Base-by-base conservation (phyloP, 2,797 vertebrate species). In the Chromobotia macracanthus region DNA sequence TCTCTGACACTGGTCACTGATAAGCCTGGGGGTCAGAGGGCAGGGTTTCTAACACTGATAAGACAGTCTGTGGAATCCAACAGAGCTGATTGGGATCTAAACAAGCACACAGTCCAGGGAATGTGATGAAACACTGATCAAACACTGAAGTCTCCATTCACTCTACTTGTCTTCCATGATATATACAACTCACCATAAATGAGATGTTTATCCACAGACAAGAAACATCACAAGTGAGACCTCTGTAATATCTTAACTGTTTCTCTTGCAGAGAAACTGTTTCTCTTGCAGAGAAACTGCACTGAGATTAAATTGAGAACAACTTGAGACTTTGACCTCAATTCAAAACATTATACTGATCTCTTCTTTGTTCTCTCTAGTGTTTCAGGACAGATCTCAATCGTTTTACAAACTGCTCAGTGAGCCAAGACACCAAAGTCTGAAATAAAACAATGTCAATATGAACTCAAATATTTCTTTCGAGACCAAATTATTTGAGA, bases 41-140 rank as follows among this genome's bases (percentile, higher is more conserved):
- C 87, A 88, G 81, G 89, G 90, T 86, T 84, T 76, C 87, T 79
- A 82, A 86, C 85, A 83, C 91, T 90, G 90, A 91, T 91, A 90
- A 90, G 84, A 77, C 78, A 80, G 82, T 78, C 88, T 84, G 80
- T 82, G 78, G 84, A 87, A 84, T 83, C 84, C 83, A 70, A 71
- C 7, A 84, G 81, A 81, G 84, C 68, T 87, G 88, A 90, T 90
- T 85, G 87, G 75, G 44, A 82, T 84, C 78, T 84, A 61, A 80
- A 74, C 71, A 73, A 65, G 77, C 82, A 67, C 6, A 21, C 71
- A 80, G 80, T 58, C 67, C 38, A 46, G 80, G 86, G 84, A 65
- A 88, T 80, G 81, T 25, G 80, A 87, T 85, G 82, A 84, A 81
- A 78, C 70, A 77, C 72, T 80, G 83, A 86, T 83, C 84, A 84